Evolutionary conservation across 2,888 invertebrate species (phyloP).

Genomic region (Lepidocyrtoides sp.): DNA sequence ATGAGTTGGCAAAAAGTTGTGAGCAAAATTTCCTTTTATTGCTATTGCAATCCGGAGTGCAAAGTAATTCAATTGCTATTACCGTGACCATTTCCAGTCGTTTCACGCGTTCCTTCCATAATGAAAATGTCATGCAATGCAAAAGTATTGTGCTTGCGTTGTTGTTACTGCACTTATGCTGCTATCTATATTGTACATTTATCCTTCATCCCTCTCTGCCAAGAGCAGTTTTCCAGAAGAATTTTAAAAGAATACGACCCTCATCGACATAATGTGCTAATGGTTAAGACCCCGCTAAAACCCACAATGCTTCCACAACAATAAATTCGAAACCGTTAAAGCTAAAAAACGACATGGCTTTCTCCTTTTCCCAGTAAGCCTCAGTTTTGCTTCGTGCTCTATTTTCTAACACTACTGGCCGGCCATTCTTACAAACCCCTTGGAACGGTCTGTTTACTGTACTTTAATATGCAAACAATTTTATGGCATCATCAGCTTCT

Average conservation of each 20-base stretch:
- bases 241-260: not conserved
- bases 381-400: too few relatives aligned
- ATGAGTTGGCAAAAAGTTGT: slow-evolving; percentile 31
- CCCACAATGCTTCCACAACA: slow-evolving; percentile 5
- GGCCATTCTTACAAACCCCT: not conserved
- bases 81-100: slow-evolving; percentile 29
- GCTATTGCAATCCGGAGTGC: slow-evolving; percentile 2
- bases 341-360: slow-evolving; percentile 7
- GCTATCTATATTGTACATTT: not conserved
- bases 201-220: not conserved
- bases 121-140: slow-evolving; percentile 23
- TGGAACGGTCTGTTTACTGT: slow-evolving; percentile 3
- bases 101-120: slow-evolving; percentile 3
- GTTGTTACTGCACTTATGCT: not conserved
- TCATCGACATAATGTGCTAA: slow-evolving; percentile 40
- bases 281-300: slow-evolving; percentile 7
- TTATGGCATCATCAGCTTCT: slow-evolving; percentile 10
- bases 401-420: not conserved
- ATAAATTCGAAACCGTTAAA: slow-evolving; percentile 3
- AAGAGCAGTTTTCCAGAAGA: not conserved
- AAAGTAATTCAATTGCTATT: slow-evolving; percentile 39
- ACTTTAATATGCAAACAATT: slow-evolving; percentile 43
- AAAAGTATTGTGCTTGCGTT: not conserved
- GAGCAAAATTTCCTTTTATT: slow-evolving; percentile 26
- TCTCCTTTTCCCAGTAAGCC: not conserved